Percentiles rank a stretch among this genome's conserved stretches.
These are phyloP conservation scores for Herpailurus yagouaroundi DNA, from an alignment of 2,113 vertebrate species.

Conservation along the genomic window DNA sequence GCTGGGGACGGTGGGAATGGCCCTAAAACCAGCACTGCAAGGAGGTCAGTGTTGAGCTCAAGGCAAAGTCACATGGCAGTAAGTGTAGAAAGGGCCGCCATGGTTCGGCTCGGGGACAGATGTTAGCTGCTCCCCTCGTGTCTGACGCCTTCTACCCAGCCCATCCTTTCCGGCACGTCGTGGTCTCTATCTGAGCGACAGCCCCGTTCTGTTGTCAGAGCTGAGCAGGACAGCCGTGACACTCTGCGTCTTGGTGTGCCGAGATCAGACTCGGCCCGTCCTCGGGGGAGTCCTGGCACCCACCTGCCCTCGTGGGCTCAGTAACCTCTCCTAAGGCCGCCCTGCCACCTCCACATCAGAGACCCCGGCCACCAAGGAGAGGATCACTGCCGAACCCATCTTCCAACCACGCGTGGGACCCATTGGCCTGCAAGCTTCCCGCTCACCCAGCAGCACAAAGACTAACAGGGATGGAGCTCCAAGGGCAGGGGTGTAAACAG, in stretches of 20 bases:
- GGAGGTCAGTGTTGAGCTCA: fast-evolving
- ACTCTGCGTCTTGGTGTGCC: neutral
- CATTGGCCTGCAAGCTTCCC: neutral
- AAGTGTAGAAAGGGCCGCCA: neutral
- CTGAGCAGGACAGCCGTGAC: neutral
- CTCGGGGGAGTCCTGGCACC: too few relatives aligned
- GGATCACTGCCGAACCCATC: too few relatives aligned
- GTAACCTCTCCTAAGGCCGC: fast-evolving
- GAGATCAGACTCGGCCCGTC: fast-evolving
- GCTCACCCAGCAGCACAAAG: too few relatives aligned
- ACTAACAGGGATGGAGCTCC: neutral
- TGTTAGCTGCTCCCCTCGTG: neutral
- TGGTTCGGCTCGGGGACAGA: neutral
- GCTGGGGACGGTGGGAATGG: fast-evolving
- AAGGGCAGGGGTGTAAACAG: neutral
- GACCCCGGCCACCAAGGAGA: neutral
- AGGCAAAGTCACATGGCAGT: fast-evolving
- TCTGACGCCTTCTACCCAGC: neutral
- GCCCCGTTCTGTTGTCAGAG: fast-evolving
- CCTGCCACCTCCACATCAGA: neutral
- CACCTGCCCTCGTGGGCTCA: fast-evolving
- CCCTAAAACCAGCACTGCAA: fast-evolving
- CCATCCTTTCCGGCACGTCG: fast-evolving
- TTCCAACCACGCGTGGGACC: fast-evolving
- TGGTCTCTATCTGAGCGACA: neutral